phyloP scores from a whole-genome alignment of 92 coral and sea anemone species.

The Actinernus sp. region DNA sequence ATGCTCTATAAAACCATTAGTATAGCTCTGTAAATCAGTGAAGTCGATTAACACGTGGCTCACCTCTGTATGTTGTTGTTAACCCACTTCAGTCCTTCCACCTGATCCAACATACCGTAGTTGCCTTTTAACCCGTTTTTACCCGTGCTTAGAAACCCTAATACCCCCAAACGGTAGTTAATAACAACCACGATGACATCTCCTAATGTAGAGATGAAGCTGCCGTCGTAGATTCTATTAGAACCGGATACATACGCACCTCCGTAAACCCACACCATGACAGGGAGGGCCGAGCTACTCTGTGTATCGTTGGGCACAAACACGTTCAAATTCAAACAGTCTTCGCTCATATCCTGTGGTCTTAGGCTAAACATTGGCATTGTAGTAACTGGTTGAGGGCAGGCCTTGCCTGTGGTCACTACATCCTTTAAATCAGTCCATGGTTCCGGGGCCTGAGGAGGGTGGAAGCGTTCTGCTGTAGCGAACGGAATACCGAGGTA shows the following conservation, averaged over 20 bases:
- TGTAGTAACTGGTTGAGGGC: constrained; percentile 5
- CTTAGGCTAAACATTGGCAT: background rate
- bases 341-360: constrained; percentile 41
- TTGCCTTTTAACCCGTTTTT: constrained; percentile 13
- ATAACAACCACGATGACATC: constrained; percentile 39
- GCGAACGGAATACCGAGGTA: constrained; percentile 30
- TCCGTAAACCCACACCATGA: constrained; percentile 47
- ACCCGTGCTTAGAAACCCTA: constrained; percentile 43
- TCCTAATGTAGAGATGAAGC: constrained; percentile 30
- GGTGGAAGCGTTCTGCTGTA: constrained; percentile 11
- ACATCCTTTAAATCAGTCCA: constrained; percentile 1
- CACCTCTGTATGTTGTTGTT: constrained; percentile 30
- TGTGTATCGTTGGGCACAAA: constrained; percentile 24
- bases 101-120: constrained; percentile 58
- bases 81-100: constrained; percentile 46
- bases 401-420: background rate
- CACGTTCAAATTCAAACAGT: constrained; percentile 48
- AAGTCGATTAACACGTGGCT: no score
- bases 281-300: constrained; percentile 7
- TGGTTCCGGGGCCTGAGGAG: constrained; percentile 2
- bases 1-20: no score
- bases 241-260: constrained; percentile 21
- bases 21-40: no score
- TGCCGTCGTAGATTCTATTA: constrained; percentile 10
- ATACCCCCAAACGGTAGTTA: constrained; percentile 49